Conservation (phyloP, 2,113 vertebrate genomes). For the Silurus meridionalis region DNA sequence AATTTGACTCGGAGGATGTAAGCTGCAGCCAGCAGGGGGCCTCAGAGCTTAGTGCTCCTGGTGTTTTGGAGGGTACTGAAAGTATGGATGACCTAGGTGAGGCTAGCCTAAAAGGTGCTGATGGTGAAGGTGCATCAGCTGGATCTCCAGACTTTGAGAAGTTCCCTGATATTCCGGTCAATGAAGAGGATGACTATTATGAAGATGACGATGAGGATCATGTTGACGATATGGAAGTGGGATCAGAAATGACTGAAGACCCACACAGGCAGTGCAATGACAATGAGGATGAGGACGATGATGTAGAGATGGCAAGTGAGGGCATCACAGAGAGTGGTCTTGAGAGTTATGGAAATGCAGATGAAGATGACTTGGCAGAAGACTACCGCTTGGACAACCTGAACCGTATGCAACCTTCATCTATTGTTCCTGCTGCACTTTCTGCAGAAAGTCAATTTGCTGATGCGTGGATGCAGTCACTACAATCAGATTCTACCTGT, state of each 20-base stretch:
- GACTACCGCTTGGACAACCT: constrained; percentile 74
- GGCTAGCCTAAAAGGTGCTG: constrained; percentile 74
- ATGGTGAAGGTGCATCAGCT: constrained; percentile 72
- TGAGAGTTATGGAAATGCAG: constrained; percentile 76
- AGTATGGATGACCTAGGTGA: constrained; percentile 77
- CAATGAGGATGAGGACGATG: constrained; percentile 70
- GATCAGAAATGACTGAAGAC: constrained; percentile 71
- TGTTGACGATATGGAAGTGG: constrained; percentile 77
- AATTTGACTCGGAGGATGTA: constrained; percentile 77
- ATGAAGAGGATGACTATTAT: constrained; percentile 66
- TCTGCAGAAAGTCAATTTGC: constrained; percentile 60
- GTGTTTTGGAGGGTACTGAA: constrained; percentile 76
- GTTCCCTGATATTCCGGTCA: constrained; percentile 70
- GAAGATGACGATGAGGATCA: constrained; percentile 62
- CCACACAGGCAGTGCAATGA: constrained; percentile 59
- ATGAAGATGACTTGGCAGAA: constrained; percentile 75
- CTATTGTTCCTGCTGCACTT: constrained; percentile 56
- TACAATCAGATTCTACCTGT: constrained; percentile 52
- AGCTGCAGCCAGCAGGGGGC: constrained; percentile 77
- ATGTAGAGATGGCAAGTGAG: constrained; percentile 79
- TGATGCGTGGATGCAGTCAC: constrained; percentile 67
- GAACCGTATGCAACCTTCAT: constrained; percentile 64
- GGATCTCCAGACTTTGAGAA: constrained; percentile 75
- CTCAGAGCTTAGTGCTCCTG: constrained; percentile 75
- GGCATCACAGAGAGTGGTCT: constrained; percentile 76